Evolutionary conservation across 2,113 vertebrate genomes (phyloP).

Genomic region (Poicephalus meyeri): DNA sequence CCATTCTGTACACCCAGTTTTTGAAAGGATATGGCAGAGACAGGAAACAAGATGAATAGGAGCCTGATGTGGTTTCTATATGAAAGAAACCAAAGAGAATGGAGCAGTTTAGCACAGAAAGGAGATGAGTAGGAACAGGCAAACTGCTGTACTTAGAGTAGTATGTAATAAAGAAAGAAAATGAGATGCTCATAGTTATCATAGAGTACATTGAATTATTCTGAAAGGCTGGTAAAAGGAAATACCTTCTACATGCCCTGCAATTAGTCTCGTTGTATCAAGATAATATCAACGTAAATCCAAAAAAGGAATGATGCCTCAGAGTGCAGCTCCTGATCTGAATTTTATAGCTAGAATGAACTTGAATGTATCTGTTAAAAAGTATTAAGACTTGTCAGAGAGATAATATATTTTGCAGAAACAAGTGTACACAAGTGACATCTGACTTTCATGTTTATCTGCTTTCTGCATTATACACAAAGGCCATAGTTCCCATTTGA

Average conservation of each 20-base stretch:
- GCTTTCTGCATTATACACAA: not conserved
- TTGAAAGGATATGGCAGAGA: not conserved
- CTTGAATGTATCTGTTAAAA: not conserved
- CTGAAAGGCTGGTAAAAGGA: not conserved
- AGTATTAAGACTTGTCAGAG: not conserved
- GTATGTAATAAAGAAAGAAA: not conserved
- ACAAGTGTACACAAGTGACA: not conserved
- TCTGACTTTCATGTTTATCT: not conserved
- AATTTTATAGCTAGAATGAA: not conserved
- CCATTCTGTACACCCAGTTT: not conserved
- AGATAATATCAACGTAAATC: not conserved
- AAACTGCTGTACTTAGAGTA: not conserved
- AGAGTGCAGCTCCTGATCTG: not conserved
- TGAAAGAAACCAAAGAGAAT: constrained; percentile 7
- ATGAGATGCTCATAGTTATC: not conserved
- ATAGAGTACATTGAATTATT: not conserved
- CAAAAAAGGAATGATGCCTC: not conserved
- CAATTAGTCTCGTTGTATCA: not conserved
- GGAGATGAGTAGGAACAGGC: not conserved
- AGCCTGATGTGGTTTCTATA: not conserved
- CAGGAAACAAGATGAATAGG: constrained; percentile 31
- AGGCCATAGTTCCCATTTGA: not conserved
- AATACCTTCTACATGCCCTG: not conserved
- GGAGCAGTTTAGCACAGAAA: not conserved
- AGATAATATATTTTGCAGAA: not conserved